A percentile compares a stretch with the other conserved stretches of the same genome.
These are phyloP conservation scores for Ramazzottius varieornatus DNA, from an alignment of 2,888 invertebrate species.

Conservation along the genomic window DNA sequence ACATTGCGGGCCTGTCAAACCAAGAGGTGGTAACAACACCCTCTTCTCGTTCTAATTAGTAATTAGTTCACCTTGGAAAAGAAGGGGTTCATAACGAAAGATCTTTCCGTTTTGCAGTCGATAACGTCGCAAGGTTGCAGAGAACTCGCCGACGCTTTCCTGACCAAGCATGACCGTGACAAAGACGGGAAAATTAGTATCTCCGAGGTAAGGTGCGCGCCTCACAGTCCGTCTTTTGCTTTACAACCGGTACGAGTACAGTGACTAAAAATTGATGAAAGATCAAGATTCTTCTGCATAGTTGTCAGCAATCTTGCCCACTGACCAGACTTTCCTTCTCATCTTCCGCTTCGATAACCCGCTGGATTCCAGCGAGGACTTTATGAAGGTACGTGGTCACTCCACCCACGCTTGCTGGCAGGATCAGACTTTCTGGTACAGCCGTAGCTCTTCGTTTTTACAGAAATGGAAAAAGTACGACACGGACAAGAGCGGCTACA, in stretches of 20 bases:
- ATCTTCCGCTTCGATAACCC: not conserved
- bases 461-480: not conserved
- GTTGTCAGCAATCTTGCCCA: not conserved
- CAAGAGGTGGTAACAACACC: not conserved
- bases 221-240: not conserved
- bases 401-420: too few species aligned
- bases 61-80: not conserved
- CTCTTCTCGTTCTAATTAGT: not conserved
- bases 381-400: not conserved
- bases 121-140: not conserved
- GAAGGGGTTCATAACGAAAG: too few species aligned
- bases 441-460: too few species aligned
- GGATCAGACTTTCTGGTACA: too few species aligned
- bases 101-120: not conserved
- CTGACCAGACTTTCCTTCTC: not conserved
- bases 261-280: not conserved
- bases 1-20: not conserved
- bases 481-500: not conserved
- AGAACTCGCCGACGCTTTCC: not conserved
- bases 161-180: not conserved
- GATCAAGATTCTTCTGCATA: not conserved
- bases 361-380: not conserved
- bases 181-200: slow-evolving; percentile 1
- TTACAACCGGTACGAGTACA: not conserved
- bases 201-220: not conserved